These are phyloP conservation scores for Ahaetulla prasina DNA, from an alignment of 2,113 vertebrate genomes.

Conservation along the genomic window DNA sequence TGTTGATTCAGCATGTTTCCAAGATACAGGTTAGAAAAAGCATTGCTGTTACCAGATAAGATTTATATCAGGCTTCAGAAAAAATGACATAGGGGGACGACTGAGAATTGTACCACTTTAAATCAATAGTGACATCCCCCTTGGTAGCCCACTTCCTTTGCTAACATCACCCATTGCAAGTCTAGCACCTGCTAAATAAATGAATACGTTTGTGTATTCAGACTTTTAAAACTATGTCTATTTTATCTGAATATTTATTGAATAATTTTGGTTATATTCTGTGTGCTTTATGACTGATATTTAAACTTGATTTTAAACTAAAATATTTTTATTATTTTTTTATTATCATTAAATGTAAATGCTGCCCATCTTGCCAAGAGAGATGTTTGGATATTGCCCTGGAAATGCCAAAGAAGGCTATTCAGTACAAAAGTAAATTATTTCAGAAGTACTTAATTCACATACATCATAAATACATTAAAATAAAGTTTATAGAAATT, in stretches of 20 bases:
- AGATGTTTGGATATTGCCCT: not conserved
- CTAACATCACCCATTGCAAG: not conserved
- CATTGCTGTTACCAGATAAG: constrained; percentile 43
- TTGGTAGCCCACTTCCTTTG: not conserved
- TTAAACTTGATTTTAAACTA: not conserved
- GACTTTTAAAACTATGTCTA: not conserved
- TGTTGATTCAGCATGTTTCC: constrained; percentile 74
- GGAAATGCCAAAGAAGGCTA: not conserved
- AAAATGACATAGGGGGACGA: not conserved
- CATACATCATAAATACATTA: not conserved
- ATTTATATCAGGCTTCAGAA: constrained; percentile 51
- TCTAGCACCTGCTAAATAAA: not conserved
- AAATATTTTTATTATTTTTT: not conserved
- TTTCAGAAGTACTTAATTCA: not conserved
- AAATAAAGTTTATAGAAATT: not conserved
- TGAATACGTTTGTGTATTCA: not conserved
- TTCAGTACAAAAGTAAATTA: not conserved
- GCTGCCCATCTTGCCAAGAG: not conserved
- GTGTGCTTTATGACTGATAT: not conserved
- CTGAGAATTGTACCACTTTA: constrained; percentile 35
- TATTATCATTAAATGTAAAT: not conserved
- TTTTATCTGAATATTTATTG: not conserved
- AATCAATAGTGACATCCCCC: not conserved
- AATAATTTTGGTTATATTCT: not conserved
- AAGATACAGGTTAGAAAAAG: constrained; percentile 59